Base-by-base conservation (phyloP, 2,888 invertebrate species). In the Chalcosyrphus nemorum region DNA sequence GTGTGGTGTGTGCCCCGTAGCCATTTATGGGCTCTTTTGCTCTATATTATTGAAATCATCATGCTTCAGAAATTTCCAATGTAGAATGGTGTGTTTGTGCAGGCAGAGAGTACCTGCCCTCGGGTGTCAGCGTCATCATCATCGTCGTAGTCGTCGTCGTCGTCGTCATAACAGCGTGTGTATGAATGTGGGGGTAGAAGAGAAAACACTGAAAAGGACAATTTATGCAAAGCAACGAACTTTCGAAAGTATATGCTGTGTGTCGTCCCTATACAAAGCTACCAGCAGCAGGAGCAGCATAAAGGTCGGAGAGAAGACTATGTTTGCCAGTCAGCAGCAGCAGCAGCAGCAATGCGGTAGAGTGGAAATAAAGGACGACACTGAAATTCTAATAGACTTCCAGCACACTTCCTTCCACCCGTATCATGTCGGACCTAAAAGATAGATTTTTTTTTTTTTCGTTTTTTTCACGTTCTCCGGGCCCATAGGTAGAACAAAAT, bases 211-310 rank as follows among this genome's bases (percentile, higher is more conserved):
- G 80, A 70, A 84, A 84, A 84, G 84, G 84, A 84, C 80, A 80
- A 84, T 84, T 84, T 84, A 84, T 84, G 84, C 74, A 84, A 80
- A 84, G 74, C 80, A 84, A 84, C 74, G 84, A 84, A 80, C 80
- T 80, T 74, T 74, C 6, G 50, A 63, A 57, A 76, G 63, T 75
- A 75, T 75, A 75, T 32, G 38, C 61, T 75, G 70, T 75, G 70
- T 52, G n/a, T n/a, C n/a, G n/a, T n/a, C n/a, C 65, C 57, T 59
- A 63, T 57, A 13, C 59, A 38, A 61, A 43, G 76, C 52, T 57
- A 21, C 19, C 21, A 70, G 65, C 57, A 80, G 59, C 65, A 65
- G 38, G 19, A 70, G 65, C 57, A 80, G 59, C 65, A 65, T 29
- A 63, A 75, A 59, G 52, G 66, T 66, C 17, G n/a, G n/a, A 24